A percentile compares a stretch with the other conserved stretches of the same genome.
Conservation (phyloP, 1,140 invertebrate species). For the Drosophila ohnishii region DNA sequence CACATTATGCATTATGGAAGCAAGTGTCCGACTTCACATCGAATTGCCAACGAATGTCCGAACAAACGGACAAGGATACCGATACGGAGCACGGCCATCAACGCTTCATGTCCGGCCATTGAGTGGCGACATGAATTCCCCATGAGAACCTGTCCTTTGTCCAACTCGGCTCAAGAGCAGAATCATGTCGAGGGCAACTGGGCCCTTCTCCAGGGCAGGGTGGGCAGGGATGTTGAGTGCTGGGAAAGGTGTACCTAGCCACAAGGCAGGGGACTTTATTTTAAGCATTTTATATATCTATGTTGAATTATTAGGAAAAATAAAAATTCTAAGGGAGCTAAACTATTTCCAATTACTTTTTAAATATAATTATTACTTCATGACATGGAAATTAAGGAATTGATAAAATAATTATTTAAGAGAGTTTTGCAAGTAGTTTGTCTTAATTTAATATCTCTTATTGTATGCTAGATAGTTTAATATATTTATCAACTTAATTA, state of each 20-base stretch:
- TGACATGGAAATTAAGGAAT: neutral
- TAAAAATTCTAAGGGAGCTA: too few relatives aligned
- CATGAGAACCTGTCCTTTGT: conserved; percentile 27
- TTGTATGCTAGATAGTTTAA: too few relatives aligned
- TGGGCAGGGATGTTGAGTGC: neutral
- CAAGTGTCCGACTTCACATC: conserved; percentile 33
- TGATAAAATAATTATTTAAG: neutral
- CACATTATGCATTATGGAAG: conserved; percentile 27
- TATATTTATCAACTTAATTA: too few relatives aligned
- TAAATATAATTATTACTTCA: neutral
- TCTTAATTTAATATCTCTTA: too few relatives aligned
- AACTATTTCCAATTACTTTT: neutral
- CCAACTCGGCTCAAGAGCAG: conserved; percentile 34
- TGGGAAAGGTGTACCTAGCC: neutral
- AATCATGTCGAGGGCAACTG: conserved; percentile 29
- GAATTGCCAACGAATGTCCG: conserved; percentile 29
- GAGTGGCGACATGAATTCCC: conserved; percentile 50
- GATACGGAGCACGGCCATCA: conserved; percentile 13
- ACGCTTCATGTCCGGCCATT: conserved; percentile 27
- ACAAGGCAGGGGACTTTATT: neutral
- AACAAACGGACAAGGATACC: conserved; percentile 6
- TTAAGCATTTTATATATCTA: too few relatives aligned
- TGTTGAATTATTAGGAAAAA: neutral
- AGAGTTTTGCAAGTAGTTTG: too few relatives aligned
- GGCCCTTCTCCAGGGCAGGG: neutral